Base-by-base conservation (phyloP, 2,888 invertebrate species). In the Neocrepidodera transversa region DNA sequence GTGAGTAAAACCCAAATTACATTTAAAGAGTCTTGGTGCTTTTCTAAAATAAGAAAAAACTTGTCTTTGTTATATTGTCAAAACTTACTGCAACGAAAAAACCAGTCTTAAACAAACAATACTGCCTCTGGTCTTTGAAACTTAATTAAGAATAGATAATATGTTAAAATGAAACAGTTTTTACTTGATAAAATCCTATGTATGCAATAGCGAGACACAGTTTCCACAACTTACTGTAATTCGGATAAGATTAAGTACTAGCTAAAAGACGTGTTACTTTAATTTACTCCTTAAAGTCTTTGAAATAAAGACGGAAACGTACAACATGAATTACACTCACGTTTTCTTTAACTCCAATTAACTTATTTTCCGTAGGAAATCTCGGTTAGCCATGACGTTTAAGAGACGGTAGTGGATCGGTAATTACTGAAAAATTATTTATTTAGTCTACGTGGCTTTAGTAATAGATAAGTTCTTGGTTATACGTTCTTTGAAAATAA, bases 301-400 rank as follows among this genome's bases (percentile, higher is more conserved):
- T 35, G 42, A 42, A 42, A 42, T 43, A 43, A 13, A 43, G 43
- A 43, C 43, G 26, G 43, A 43, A 43, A 43, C 26, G 26, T 43
- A 26, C 26, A 43, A 26, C 26, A 43, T 43, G 43, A 43, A 43
- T 43, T 26, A 26, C 43, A 26, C 43, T 43, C 43, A 43, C 23
- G 43, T 43, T 43, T 43, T 26, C 43, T 43, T 26, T 43, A 43
- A 43, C 26, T 43, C 43, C 26, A 43, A 43, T 43, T 43, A 43
- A 43, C 26, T 26, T 43, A 26, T 43, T 43, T 43, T 43, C 43
- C 13, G 38, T 38, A 16, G 43, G 26, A 43, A 43, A 43, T 43
- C 43, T 14, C 26, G 14, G 26, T 26, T 26, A 43, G 38, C 38
- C 14, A 35, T 13, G 35, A 35, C 2, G 38, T 11, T 38, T 8